Percentiles rank a stretch among this genome's conserved stretches.
Conservation (phyloP, 2,888 invertebrate genomes). For the Electrophaes corylata region DNA sequence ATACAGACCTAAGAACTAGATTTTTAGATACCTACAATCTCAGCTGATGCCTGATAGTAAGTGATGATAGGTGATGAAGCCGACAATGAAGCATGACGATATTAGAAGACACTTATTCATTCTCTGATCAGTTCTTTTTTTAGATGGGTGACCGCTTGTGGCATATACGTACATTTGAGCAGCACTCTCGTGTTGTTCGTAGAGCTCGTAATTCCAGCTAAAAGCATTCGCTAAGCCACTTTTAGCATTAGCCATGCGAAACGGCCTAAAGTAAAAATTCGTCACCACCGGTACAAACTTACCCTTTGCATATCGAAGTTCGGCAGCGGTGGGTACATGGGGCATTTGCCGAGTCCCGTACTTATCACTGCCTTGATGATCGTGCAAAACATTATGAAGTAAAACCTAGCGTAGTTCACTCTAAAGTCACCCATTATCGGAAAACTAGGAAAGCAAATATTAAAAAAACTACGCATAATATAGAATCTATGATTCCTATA, state of each 20-base stretch:
- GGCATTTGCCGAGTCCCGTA: constrained; percentile 87
- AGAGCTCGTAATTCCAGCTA: neutral
- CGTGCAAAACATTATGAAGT: constrained; percentile 56
- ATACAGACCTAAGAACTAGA: too few species aligned
- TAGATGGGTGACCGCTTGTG: neutral
- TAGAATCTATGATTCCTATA: constrained; percentile 5
- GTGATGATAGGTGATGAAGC: too few species aligned
- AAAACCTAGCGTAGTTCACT: constrained; percentile 51
- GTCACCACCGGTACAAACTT: constrained; percentile 53
- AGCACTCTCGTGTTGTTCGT: neutral
- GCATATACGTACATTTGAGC: neutral
- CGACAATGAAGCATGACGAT: too few species aligned
- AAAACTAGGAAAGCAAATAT: constrained; percentile 3
- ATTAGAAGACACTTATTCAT: too few species aligned
- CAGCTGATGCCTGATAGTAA: too few species aligned
- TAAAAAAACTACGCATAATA: constrained; percentile 10
- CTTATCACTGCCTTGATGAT: constrained; percentile 55
- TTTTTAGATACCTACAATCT: too few species aligned
- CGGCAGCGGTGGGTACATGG: constrained; percentile 86
- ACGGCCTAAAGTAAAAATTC: neutral
- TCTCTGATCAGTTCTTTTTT: neutral
- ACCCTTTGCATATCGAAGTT: constrained; percentile 87
- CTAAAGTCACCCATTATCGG: constrained; percentile 69
- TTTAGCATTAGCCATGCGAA: neutral
- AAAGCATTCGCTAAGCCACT: neutral